Evolutionary conservation across 2,797 vertebrate species (phyloP), one percentile per base, ranked within the genome.

Genomic region (Malurus leucopterus): DNA sequence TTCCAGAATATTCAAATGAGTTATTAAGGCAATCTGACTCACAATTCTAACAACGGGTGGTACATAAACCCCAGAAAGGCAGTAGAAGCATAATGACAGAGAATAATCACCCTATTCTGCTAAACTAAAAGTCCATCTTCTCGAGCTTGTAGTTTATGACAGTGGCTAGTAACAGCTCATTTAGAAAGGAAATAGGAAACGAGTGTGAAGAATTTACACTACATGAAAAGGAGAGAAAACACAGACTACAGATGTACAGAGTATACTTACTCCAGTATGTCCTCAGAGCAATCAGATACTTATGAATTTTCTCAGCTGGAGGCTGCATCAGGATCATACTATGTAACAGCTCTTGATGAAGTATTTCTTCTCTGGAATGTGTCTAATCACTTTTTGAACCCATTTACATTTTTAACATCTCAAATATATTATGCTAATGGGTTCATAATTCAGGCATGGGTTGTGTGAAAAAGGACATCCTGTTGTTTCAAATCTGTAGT

Each of bases 341-440:
- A 89, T 59, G 81, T 62, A 93, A 88, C 86, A 86, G 88, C 86
- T 82, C 88, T 91, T 94, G 88, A 94, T 94, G 91, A 94, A 94
- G 36, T 86, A 86, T 91, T 93, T 86, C 77, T 92, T 89, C 77
- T 83, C 91, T 59, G 76, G 67, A 89, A 93, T 49, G 59, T 59
- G 80, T 82, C 88, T 94, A 94, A 95, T 93, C 88, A 94, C 77
- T 92, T 92, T 95, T 91, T 90, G 88, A 94, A 93, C 71, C 73
- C 88, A 94, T 92, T 95, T 94, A 92, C 90, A 95, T 94, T 93
- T 93, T 94, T 93, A 94, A 91, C 53, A 82, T 86, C 81, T 90
- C 46, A 88, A 94, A 93, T 81, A 84, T 74, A 80, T 91, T 80
- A 92, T 70, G 88, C 84, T 93, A 94, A 94, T 94, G 5, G 62